Evolutionary conservation across 1,140 invertebrate genomes (phyloP).

Genomic region (Telenomus remus): DNA sequence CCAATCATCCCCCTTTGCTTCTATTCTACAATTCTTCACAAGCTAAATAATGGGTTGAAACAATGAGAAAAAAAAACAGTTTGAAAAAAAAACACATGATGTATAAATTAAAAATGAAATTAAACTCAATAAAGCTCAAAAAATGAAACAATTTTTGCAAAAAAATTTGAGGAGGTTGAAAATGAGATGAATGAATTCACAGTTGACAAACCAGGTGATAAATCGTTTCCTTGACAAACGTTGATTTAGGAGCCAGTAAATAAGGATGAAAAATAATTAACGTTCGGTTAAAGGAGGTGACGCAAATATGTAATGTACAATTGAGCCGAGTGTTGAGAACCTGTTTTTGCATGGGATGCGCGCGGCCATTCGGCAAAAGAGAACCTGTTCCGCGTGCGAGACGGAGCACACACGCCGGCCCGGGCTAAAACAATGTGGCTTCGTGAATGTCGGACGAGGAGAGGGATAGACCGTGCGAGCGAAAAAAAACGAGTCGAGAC

Average conservation of each 20-base stretch:
- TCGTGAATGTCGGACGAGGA: conserved; percentile 53
- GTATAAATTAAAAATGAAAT: no score
- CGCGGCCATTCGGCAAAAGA: conserved; percentile 25
- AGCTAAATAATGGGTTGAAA: no score
- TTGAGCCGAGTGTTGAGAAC: conserved; percentile 27
- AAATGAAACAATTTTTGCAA: no score
- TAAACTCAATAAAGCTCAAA: no score
- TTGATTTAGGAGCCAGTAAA: conserved; percentile 21
- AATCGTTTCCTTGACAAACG: no score
- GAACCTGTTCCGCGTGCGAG: conserved; percentile 41
- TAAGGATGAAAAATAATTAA: conserved; percentile 47
- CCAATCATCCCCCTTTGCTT: no score
- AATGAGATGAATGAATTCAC: no score
- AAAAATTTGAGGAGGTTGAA: no score
- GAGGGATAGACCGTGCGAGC: conserved; percentile 7
- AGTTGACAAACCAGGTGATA: no score
- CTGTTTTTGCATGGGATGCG: conserved; percentile 43
- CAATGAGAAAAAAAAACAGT: no score
- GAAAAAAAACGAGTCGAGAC: conserved; percentile 20
- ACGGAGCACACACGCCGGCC: conserved; percentile 29
- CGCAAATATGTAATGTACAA: conserved; percentile 37
- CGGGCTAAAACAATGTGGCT: conserved; percentile 68
- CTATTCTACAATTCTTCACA: no score
- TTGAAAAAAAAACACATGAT: no score
- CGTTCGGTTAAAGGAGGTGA: conserved; percentile 31